Evolutionary conservation across 2,797 vertebrate genomes (phyloP), one percentile per base, ranked within the genome.

Genomic region (Selene dorsalis): DNA sequence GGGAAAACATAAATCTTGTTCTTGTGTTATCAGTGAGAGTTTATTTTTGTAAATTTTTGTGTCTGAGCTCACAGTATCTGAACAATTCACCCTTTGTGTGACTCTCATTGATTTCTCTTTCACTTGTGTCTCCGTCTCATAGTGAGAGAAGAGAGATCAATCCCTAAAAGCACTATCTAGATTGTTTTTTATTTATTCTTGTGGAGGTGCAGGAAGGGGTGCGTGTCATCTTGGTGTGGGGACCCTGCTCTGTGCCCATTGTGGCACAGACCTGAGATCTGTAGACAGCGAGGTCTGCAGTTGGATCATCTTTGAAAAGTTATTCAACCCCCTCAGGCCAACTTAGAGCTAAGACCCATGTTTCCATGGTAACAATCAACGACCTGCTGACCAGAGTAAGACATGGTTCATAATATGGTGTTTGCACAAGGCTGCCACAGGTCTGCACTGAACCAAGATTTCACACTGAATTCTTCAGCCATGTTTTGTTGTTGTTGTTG

Each of bases 291-390:
- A 26, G 22, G 13, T 26, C 22, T 13, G 11, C 50, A 53, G 50
- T 53, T 26, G 22, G 22, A 53, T 53, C 22, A 13, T 53, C 22
- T 26, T 13, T 53, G 4, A 26, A 53, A 53, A 35, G 41, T 48
- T 16, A 53, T n/a, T 22, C 18, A 55, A 28, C 22, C 28, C 28
- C 32, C 24, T 10, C n/a, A 24, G 56, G 35, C 26, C 41, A 28
- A 56, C n/a, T 57, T 26, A 18, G 9, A 41, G 22, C 28, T 13
- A 24, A 65, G 53, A 64, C n/a, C 30, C 2, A 10, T 30, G 39
- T 69, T 79, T 69, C 69, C 56, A 76, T 66, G 20, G 63, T n/a
- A 38, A 79, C 76, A 30, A 16, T 65, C 18, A 10, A 20, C 14
- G 59, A 22, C 43, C 50, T 71, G 28, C 24, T 41, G 72, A 75